Evolutionary conservation across 2,888 invertebrate species (phyloP), one percentile per base, ranked within the genome.

Genomic region (Drosophila nr. medialis): DNA sequence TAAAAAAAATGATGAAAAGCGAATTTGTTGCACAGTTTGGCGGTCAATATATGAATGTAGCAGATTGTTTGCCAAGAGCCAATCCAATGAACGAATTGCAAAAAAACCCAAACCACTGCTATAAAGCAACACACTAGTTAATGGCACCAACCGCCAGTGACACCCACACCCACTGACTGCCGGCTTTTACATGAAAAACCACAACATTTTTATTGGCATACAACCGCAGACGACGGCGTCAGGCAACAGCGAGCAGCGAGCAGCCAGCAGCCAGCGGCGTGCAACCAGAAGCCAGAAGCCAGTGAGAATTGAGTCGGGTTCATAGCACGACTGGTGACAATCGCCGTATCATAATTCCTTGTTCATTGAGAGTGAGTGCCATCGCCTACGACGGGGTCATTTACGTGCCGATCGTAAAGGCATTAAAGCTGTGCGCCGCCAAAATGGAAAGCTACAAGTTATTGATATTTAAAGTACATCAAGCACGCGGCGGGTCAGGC

Each of bases 131-230:
- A 78, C 63, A 64, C 72, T 72, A 71, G 73, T 75, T 83, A 83
- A 84, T 74, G 69, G 73, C 80, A 53, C 7, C 54, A 66, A 49
- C 61, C 80, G 40, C 58, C 55, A 78, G 30, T 27, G 27, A 30
- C 34, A 54, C 38, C 34, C 15, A 29, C 48, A 36, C 21, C 10
- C n/a, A 53, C 29, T 49, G 63, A 74, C 66, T 64, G 59, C 65
- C 59, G 66, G 83, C 62, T 58, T 71, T 70, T 59, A 63, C 73
- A 45, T 67, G 64, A 65, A 72, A 59, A 76, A 64, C 79, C 79
- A 67, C 81, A 78, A 75, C 65, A 64, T 38, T 79, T 88, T 85
- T 86, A 85, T 73, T 83, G 86, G 72, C 80, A 53, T 38, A 54
- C 63, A 65, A 73, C 86, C 79, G 75, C 77, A 81, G 58, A 51